Evolutionary conservation across 2,888 invertebrate species (phyloP).

Genomic region (Melanotus villosus): DNA sequence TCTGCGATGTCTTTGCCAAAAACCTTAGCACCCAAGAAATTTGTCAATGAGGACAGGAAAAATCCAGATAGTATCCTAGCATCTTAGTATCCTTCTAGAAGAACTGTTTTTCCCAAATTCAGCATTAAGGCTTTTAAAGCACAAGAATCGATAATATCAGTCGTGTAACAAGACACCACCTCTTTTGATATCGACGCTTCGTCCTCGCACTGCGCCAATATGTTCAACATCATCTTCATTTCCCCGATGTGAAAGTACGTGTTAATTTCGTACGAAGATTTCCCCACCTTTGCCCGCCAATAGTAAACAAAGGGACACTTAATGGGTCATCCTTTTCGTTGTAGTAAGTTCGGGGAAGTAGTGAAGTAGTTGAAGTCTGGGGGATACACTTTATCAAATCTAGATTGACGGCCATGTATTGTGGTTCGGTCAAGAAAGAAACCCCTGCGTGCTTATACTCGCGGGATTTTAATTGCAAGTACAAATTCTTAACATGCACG

Average conservation of each 20-base stretch:
- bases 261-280: too few species aligned
- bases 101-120: constrained; percentile 60
- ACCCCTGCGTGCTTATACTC: too few species aligned
- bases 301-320: constrained; percentile 71
- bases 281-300: constrained; percentile 69
- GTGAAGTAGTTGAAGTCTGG: constrained; percentile 72
- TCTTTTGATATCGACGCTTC: constrained; percentile 64
- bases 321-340: constrained; percentile 69
- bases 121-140: constrained; percentile 73
- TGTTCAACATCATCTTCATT: constrained; percentile 70
- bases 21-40: constrained; percentile 41
- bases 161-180: constrained; percentile 71
- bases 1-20: constrained; percentile 49
- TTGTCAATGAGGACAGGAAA: constrained; percentile 59
- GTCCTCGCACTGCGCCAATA: constrained; percentile 59
- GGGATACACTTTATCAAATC: constrained; percentile 65
- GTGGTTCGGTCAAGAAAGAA: too few species aligned
- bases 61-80: not conserved
- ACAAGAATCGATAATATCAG: constrained; percentile 73
- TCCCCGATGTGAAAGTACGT: constrained; percentile 71
- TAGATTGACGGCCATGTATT: constrained; percentile 38
- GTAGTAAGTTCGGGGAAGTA: constrained; percentile 70
- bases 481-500: too few species aligned
- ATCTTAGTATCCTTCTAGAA: not conserved
- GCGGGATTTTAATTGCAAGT: too few species aligned